Percentiles rank a stretch among this genome's conserved stretches.
phyloP scores from a whole-genome alignment of 2,888 invertebrate genomes.

The Platycheirus rosarum region DNA sequence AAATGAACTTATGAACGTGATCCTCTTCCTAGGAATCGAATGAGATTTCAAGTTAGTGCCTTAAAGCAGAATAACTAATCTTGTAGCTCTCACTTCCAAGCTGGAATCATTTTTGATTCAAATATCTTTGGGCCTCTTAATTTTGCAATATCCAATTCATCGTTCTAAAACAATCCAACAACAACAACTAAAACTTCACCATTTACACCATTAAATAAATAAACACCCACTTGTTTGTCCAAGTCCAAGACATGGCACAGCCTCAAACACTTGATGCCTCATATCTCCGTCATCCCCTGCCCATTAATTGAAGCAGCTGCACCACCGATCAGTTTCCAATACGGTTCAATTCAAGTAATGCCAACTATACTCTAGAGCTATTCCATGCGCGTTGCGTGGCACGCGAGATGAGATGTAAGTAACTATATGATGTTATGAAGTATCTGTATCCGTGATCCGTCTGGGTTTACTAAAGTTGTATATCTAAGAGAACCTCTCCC shows the following conservation, averaged over 20 bases:
- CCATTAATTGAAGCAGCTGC: constrained; percentile 54
- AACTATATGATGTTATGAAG: constrained; percentile 38
- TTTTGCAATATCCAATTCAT: constrained; percentile 62
- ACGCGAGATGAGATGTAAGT: constrained; percentile 70
- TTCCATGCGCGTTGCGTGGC: constrained; percentile 67
- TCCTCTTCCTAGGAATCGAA: constrained; percentile 29
- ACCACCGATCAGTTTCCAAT: constrained; percentile 69
- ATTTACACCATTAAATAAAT: constrained; percentile 73
- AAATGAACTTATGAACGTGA: constrained; percentile 38
- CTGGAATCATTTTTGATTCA: constrained; percentile 64
- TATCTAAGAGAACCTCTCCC: constrained; percentile 65
- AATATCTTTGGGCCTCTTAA: constrained; percentile 46
- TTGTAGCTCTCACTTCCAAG: constrained; percentile 28
- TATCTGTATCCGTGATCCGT: constrained; percentile 40
- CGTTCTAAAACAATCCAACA: constrained; percentile 17
- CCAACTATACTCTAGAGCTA: constrained; percentile 28
- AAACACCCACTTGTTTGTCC: constrained; percentile 72
- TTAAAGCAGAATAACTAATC: constrained; percentile 29
- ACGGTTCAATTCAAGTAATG: constrained; percentile 59
- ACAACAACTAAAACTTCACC: constrained; percentile 47
- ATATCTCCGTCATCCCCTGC: constrained; percentile 37
- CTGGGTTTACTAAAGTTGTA: constrained; percentile 6
- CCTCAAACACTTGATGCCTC: constrained; percentile 66
- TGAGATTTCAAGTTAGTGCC: constrained; percentile 51
- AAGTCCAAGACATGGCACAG: constrained; percentile 41